phyloP scores from a whole-genome alignment of 2,797 vertebrate species.

The Xenentodon cancila region DNA sequence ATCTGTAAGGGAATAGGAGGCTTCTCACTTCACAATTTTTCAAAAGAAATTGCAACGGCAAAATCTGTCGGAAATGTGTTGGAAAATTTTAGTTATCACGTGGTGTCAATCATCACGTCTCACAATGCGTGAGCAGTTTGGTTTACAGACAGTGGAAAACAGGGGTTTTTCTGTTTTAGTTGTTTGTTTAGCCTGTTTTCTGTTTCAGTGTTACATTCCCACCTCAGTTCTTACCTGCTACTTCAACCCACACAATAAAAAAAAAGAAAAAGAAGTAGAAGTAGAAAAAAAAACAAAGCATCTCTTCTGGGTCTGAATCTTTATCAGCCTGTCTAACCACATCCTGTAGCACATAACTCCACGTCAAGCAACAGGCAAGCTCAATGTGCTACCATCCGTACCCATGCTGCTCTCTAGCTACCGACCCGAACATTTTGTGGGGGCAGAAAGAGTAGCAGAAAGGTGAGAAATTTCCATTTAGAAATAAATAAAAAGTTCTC shows the following conservation, averaged over 20 bases:
- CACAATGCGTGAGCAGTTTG: neutral
- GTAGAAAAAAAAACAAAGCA: slow-evolving; percentile 54
- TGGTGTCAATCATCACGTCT: neutral
- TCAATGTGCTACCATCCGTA: slow-evolving; percentile 49
- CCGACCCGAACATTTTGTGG: slow-evolving; percentile 42
- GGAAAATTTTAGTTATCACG: neutral
- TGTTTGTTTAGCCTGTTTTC: slow-evolving; percentile 1
- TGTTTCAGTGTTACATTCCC: slow-evolving; percentile 45
- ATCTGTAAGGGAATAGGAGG: no score
- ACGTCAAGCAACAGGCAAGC: slow-evolving; percentile 61
- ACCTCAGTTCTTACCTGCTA: slow-evolving; percentile 57
- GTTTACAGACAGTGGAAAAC: slow-evolving; percentile 33
- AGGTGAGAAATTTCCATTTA: slow-evolving; percentile 63
- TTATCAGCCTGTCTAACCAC: slow-evolving; percentile 77
- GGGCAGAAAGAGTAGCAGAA: slow-evolving; percentile 48
- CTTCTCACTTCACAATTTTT: neutral
- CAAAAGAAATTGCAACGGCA: neutral
- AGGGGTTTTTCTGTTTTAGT: slow-evolving; percentile 19
- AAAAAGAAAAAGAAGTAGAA: slow-evolving; percentile 4
- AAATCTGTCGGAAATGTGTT: neutral
- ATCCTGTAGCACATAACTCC: slow-evolving; percentile 79
- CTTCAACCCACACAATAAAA: slow-evolving; percentile 60
- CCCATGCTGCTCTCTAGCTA: slow-evolving; percentile 35
- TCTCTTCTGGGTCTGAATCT: slow-evolving; percentile 72
- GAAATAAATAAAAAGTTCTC: slow-evolving; percentile 49